Base-by-base conservation (phyloP, 2,888 invertebrate species). In the Scaptodrosophila latifasciaeformis region DNA sequence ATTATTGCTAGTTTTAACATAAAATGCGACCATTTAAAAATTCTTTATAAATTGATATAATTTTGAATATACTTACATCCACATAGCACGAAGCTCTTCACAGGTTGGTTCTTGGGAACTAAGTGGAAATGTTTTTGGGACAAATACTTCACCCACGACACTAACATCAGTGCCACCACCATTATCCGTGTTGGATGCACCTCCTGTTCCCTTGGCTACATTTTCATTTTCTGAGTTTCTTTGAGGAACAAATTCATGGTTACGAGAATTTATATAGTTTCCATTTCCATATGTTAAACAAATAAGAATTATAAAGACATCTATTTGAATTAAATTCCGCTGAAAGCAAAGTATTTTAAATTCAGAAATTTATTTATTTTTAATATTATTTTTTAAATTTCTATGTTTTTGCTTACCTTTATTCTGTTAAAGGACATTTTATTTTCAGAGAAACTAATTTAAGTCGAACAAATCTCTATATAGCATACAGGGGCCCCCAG, bases 81-180 rank as follows among this genome's bases (percentile, higher is more conserved):
- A 96, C 95, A 96, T 96, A 7, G 93, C 93, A 57, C 95, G 91
- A 44, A 96, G 88, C 82, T 96, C 93, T 67, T 95, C 94, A 85
- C 96, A 96, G 47, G 91, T 91, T 0, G 96, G 96, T 81, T 96
- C 96, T 54, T 85, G 82, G 9, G 81, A 69, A 47, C 76, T 82
- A 1, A 84, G 50, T 3, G 82, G 72, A 51, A 82, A 82, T 18
- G 85, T 77, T 64, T 84, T 84, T 2, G 85, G 82, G 0, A 77
- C 83, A 55, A 85, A 72, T 4, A 86, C 80, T 65, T 86, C 86
- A 1, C 84, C 70, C 13, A 62, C 70, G 3, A 64, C 49, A 29
- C 53, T 27, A 2, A 57, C 59, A 3, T 21, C 59, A 6, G 47
- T 51, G 17, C 56, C 47, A 4, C 62, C 53, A n/a, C 54, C 35